Percentiles rank a stretch among this genome's conserved stretches.
These are phyloP conservation scores for Merops nubicus DNA, from an alignment of 2,113 vertebrate genomes.

Conservation along the genomic window DNA sequence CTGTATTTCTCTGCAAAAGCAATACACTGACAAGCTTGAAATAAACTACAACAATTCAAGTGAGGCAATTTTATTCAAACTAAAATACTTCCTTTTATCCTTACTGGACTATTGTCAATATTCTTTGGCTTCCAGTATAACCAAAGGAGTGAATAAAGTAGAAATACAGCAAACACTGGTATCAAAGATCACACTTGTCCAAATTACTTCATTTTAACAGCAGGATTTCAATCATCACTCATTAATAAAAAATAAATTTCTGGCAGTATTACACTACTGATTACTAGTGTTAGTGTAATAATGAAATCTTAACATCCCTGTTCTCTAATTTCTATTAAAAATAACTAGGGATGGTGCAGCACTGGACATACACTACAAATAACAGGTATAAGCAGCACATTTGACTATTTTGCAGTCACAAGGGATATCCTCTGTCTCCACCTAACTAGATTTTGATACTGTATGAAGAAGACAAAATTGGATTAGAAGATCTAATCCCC, in stretches of 20 bases:
- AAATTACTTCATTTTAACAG: not conserved
- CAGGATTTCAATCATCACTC: not conserved
- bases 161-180: not conserved
- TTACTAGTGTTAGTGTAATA: not conserved
- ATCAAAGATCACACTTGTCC: not conserved
- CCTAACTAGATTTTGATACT: not conserved
- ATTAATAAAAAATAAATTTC: not conserved
- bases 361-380: not conserved
- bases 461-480: not conserved
- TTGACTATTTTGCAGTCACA: not conserved
- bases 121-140: conserved; percentile 7
- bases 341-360: not conserved
- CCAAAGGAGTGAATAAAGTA: not conserved
- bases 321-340: not conserved
- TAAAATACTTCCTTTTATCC: not conserved
- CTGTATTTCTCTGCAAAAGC: not conserved
- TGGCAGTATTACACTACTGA: not conserved
- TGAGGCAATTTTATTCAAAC: not conserved
- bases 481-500: not conserved
- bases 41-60: conserved; percentile 2
- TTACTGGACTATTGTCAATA: not conserved
- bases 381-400: not conserved
- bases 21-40: conserved; percentile 2
- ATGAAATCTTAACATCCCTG: not conserved
- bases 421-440: not conserved